Evolutionary conservation across 2,113 vertebrate genomes (phyloP).

Genomic region (Xiphophorus maculatus): DNA sequence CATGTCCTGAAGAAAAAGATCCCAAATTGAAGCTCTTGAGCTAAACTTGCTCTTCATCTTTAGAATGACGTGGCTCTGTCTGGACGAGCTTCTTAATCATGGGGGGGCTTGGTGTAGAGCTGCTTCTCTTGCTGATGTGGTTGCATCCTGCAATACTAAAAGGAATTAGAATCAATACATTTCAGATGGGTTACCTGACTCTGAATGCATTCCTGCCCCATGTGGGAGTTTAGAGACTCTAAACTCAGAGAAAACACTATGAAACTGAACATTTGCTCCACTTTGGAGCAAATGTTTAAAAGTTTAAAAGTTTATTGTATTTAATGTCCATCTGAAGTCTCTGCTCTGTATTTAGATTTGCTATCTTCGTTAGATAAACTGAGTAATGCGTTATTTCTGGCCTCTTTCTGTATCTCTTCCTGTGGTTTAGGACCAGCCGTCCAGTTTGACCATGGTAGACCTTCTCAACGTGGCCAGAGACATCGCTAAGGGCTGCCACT

Average conservation of each 20-base stretch:
- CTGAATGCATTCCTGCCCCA: not conserved
- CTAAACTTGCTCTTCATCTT: too few relatives aligned
- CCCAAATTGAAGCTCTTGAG: too few relatives aligned
- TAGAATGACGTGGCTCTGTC: too few relatives aligned
- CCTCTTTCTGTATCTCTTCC: conserved; percentile 30
- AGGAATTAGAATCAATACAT: not conserved
- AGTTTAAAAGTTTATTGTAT: not conserved
- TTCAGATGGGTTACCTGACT: not conserved
- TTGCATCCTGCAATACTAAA: not conserved
- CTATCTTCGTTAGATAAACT: not conserved
- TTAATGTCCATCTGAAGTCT: not conserved
- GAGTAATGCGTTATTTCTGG: not conserved
- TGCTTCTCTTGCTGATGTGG: not conserved
- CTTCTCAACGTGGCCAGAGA: conserved; percentile 94
- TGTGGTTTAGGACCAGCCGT: conserved; percentile 86
- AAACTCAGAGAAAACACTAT: too few relatives aligned
- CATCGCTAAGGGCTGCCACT: conserved; percentile 96
- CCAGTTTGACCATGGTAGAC: conserved; percentile 94
- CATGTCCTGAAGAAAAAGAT: not conserved
- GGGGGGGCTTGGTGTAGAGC: not conserved
- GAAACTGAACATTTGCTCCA: not conserved
- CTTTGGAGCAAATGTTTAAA: not conserved
- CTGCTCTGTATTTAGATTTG: not conserved
- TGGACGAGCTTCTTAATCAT: too few relatives aligned
- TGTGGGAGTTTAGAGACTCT: not conserved